phyloP scores from a whole-genome alignment of 2,113 vertebrate species.

The Ceuthmochares aereus region DNA sequence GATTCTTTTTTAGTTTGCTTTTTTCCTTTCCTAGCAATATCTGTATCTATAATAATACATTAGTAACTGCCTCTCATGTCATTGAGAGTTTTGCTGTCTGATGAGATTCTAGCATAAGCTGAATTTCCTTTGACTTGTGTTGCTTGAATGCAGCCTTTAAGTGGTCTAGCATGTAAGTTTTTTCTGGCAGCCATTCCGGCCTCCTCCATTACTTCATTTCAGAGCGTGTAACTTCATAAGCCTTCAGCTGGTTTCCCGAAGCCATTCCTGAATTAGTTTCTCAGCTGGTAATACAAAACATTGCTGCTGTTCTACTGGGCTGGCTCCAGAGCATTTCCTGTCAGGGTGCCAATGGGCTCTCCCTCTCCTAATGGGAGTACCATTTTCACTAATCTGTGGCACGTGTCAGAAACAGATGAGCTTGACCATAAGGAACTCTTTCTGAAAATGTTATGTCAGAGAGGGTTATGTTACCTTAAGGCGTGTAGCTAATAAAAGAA shows the following conservation, averaged over 20 bases:
- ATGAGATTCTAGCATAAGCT: neutral
- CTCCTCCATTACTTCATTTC: constrained; percentile 44
- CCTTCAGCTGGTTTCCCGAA: constrained; percentile 36
- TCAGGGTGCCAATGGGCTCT: constrained; percentile 63
- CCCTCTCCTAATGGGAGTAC: constrained; percentile 28
- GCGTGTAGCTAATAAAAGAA: neutral
- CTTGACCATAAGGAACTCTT: constrained; percentile 59
- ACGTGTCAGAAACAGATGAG: constrained; percentile 58
- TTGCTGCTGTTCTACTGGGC: constrained; percentile 31
- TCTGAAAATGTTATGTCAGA: constrained; percentile 68
- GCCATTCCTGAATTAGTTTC: constrained; percentile 38
- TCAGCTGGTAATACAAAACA: constrained; percentile 28
- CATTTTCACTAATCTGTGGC: constrained; percentile 37
- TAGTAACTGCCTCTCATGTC: neutral
- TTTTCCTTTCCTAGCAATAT: neutral
- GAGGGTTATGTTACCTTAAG: constrained; percentile 35
- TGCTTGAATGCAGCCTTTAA: neutral
- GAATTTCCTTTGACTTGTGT: neutral
- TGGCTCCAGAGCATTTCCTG: constrained; percentile 68
- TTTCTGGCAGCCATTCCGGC: constrained; percentile 53
- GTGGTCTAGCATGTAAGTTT: constrained; percentile 39
- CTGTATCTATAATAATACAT: neutral
- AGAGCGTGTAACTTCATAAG: constrained; percentile 35
- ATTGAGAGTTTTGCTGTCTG: neutral
- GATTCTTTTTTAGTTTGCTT: neutral